phyloP scores from a whole-genome alignment of 2,113 vertebrate genomes.

The Prunella fulvescens region DNA sequence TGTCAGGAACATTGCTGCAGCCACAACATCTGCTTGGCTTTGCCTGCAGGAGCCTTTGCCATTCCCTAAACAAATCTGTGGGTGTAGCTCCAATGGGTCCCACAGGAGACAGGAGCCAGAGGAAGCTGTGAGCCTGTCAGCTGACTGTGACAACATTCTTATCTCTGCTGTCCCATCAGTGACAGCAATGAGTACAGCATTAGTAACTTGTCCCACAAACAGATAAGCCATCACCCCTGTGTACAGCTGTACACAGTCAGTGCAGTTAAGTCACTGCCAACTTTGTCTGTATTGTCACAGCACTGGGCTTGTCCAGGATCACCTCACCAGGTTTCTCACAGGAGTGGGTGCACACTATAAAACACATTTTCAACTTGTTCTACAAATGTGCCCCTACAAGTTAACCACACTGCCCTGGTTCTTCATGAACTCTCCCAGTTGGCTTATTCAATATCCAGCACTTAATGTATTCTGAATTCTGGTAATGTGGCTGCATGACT shows the following conservation, averaged over 20 bases:
- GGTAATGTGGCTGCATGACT: neutral
- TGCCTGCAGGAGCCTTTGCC: neutral
- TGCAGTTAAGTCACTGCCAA: neutral
- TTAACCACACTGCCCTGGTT: neutral
- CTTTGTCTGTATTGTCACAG: neutral
- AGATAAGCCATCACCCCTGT: neutral
- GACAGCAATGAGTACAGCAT: neutral
- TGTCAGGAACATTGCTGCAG: neutral
- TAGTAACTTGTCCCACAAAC: neutral
- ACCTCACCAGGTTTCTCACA: neutral
- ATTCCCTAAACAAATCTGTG: neutral
- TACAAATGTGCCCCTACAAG: fast-evolving
- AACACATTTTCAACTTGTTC: neutral
- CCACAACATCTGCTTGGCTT: neutral
- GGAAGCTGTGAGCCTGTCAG: neutral
- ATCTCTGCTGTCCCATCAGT: neutral
- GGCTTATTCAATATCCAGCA: neutral
- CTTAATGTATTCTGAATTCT: neutral
- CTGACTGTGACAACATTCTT: neutral
- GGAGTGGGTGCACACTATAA: neutral
- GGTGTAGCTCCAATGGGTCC: neutral
- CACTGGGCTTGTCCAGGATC: neutral
- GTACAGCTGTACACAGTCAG: neutral
- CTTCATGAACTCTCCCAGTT: neutral
- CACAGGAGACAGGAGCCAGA: neutral